Conservation (phyloP, 2,797 vertebrate genomes). For the Chiloscyllium punctatum region DNA sequence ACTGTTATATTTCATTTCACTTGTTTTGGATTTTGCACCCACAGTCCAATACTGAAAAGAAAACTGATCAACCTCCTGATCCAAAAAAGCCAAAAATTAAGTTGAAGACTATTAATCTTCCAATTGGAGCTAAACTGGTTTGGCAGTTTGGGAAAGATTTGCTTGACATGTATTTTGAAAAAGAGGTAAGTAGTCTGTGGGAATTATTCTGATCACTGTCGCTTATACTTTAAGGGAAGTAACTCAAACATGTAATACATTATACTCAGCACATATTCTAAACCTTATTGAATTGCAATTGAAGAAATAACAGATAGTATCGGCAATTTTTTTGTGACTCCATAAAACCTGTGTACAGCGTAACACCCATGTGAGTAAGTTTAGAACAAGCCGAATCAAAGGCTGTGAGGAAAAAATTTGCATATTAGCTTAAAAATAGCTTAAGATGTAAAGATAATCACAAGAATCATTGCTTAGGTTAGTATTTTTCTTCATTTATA, state of each 20-base stretch:
- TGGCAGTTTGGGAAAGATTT: conserved; percentile 67
- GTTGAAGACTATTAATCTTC: conserved; percentile 66
- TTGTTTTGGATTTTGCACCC: not conserved
- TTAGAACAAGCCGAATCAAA: not conserved
- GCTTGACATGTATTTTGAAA: conserved; percentile 68
- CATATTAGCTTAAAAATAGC: not conserved
- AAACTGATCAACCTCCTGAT: conserved; percentile 66
- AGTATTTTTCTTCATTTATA: not conserved
- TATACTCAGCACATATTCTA: no score
- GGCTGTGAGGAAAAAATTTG: not conserved
- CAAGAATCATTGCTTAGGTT: not conserved
- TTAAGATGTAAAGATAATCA: not conserved
- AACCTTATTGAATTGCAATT: no score
- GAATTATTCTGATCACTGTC: not conserved
- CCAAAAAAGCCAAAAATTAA: conserved; percentile 75
- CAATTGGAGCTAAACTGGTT: conserved; percentile 66
- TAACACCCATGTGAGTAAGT: not conserved
- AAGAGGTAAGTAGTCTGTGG: conserved; percentile 56
- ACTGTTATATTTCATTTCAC: not conserved
- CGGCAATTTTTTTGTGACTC: no score
- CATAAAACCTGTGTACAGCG: not conserved
- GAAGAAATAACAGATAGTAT: no score
- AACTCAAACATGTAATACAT: not conserved
- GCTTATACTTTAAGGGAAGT: not conserved
- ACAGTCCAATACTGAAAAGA: conserved; percentile 55